A percentile compares a stretch with the other conserved stretches of the same genome.
Conservation (phyloP, 1,140 invertebrate genomes). For the Eulimnadia texana region DNA sequence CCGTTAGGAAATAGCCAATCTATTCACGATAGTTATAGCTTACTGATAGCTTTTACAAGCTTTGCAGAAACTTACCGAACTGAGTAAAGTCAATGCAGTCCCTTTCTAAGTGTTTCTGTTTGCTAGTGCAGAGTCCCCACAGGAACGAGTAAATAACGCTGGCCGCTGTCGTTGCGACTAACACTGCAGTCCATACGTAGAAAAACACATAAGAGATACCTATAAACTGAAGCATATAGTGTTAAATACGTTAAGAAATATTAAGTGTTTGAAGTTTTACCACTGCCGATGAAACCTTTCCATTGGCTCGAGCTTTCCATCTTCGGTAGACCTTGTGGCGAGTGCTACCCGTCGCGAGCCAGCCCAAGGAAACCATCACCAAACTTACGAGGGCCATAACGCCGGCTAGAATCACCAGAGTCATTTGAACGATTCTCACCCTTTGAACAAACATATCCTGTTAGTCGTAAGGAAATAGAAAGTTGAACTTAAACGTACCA, state of each 20-base stretch:
- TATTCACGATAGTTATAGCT: too few relatives aligned
- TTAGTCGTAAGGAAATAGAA: neutral
- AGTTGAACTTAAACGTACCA: constrained; percentile 41
- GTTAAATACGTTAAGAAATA: too few relatives aligned
- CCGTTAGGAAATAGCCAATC: constrained; percentile 71
- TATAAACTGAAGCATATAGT: constrained; percentile 37
- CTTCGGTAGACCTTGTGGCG: constrained; percentile 84
- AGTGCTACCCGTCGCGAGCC: constrained; percentile 87
- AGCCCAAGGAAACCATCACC: constrained; percentile 83
- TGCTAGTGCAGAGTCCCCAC: constrained; percentile 64
- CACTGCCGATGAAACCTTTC: constrained; percentile 83
- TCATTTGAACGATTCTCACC: constrained; percentile 75
- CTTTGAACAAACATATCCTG: constrained; percentile 29
- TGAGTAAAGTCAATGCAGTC: constrained; percentile 76
- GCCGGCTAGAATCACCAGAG: constrained; percentile 78
- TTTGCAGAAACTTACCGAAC: constrained; percentile 73
- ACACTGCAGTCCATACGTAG: constrained; percentile 68
- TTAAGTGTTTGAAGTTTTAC: too few relatives aligned
- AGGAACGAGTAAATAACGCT: constrained; percentile 74
- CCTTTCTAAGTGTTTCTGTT: constrained; percentile 41
- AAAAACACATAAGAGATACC: constrained; percentile 77
- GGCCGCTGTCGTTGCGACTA: constrained; percentile 61
- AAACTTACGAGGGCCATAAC: constrained; percentile 89
- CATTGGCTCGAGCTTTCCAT: constrained; percentile 81
- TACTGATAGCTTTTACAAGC: too few relatives aligned